phyloP scores from a whole-genome alignment of 2,113 vertebrate genomes.

The Ondatra zibethicus region DNA sequence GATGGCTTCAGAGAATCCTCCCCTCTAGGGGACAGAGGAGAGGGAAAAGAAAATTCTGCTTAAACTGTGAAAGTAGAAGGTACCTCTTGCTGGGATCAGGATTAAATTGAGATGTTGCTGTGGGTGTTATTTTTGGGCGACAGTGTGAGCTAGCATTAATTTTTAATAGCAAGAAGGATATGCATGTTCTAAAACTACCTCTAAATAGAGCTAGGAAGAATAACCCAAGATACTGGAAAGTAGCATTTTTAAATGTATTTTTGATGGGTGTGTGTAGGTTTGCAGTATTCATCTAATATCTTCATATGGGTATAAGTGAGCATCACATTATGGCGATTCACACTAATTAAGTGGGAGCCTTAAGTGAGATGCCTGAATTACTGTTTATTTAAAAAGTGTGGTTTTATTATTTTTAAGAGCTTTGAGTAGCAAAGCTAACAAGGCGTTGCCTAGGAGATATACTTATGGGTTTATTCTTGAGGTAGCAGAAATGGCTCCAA shows the following conservation, averaged over 20 bases:
- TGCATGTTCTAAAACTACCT: constrained; percentile 43
- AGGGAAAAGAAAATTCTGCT: constrained; percentile 25
- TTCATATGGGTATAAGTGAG: constrained; percentile 13
- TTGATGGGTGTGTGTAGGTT: background rate
- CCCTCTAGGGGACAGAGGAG: background rate
- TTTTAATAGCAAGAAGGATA: constrained; percentile 65
- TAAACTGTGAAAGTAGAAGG: background rate
- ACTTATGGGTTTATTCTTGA: constrained; percentile 64
- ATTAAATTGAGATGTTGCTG: constrained; percentile 42
- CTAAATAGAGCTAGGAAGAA: constrained; percentile 19
- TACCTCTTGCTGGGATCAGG: background rate
- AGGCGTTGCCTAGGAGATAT: constrained; percentile 70
- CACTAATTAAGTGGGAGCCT: constrained; percentile 44
- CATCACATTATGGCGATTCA: constrained; percentile 48
- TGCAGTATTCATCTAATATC: constrained; percentile 3
- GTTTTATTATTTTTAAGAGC: constrained; percentile 63
- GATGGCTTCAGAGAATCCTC: background rate
- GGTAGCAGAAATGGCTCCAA: constrained; percentile 24
- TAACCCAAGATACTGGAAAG: constrained; percentile 6
- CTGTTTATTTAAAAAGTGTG: constrained; percentile 44
- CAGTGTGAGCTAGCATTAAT: constrained; percentile 59
- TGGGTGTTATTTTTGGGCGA: constrained; percentile 28
- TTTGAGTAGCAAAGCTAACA: constrained; percentile 52
- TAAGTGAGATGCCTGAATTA: constrained; percentile 54
- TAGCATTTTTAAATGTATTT: constrained; percentile 53